Evolutionary conservation across 2,888 invertebrate species (phyloP), one percentile per base, ranked within the genome.

Genomic region (Pristionchus exspectatus): DNA sequence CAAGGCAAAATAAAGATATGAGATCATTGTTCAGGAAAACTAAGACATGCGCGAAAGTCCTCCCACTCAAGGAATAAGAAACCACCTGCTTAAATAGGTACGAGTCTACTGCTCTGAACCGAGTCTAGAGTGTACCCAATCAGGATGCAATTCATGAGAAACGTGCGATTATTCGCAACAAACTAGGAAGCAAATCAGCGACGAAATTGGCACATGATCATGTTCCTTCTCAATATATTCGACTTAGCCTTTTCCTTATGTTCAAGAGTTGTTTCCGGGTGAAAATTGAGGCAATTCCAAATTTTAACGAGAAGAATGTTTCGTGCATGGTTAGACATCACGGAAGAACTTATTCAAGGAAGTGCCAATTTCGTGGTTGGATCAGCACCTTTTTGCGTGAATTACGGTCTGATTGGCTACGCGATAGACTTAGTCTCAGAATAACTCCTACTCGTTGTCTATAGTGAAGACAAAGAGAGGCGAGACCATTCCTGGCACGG

Each of bases 61-160:
- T 74, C 24, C 74, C 74, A 63, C 63, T 74, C 74, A 74, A 21
- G 38, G 30, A 24, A 74, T 74, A 7, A 74, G 38, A 38, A 74
- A 74, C n/a, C 74, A 27, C 14, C 2, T 12, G 16, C 9, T 16
- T 24, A 38, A 38, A 18, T 3, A 21, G 30, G 38, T 74, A 33
- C 24, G 74, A 2, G 38, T 38, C 10, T 74, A 38, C 18, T 38
- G 7, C 21, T 1, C 38, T 21, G 74, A 38, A 38, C 21, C 16
- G 2, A 38, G 74, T 33, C 74, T 33, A 74, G 74, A 74, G 38
- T 38, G 74, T 74, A 74, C 24, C 63, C n/a, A 63, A 63, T 63
- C 63, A 63, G 63, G 2, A 1, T 5, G n/a, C 1, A n/a, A 63
- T 63, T 63, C 63, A 63, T n/a, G n/a, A 63, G 12, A 63, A 63